Evolutionary conservation across 1,140 invertebrate species (phyloP), one percentile per base, ranked within the genome.

Genomic region (Drosophila lacteicornis): DNA sequence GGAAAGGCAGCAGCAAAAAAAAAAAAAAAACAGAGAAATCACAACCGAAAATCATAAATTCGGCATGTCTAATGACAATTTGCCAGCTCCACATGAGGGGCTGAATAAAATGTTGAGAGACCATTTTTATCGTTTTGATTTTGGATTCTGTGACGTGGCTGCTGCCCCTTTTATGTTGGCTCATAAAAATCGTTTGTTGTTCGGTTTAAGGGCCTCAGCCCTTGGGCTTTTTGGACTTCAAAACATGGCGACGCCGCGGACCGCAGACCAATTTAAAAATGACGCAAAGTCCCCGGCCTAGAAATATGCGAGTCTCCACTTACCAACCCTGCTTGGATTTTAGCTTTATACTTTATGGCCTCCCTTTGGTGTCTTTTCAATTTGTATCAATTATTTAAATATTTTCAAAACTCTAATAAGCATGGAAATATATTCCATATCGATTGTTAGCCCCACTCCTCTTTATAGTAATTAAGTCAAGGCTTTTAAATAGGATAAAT

Each of bases 11-110:
- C 5, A 30, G 7, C 5, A 15, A 46, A n/a, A 50, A 9, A 43
- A 13, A 43, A 13, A 58, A 47, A 65, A 63, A 58, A 62, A 9
- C 56, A 53, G 56, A 65, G 68, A 88, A 88, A 90, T 90, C 85
- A 90, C 82, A 90, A 73, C 75, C 75, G 79, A 76, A 81, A 70
- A 90, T 85, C 85, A 90, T 90, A 90, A 90, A 90, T 90, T 90
- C 79, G 86, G 82, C 86, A 90, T 90, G 85, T 90, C 85, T 90
- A 90, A 90, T 90, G 85, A 90, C 85, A 88, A 86, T 86, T 86
- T 86, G 62, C 70, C 62, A 57, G 85, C 43, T 55, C 53, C 49
- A 67, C 50, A 62, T 57, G 76, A 27, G 63, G 25, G 67, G 40
- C 15, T 25, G 45, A 46, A 69, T 65, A 65, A 65, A 50, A 61